These are phyloP conservation scores for Pangasianodon gigas DNA, from an alignment of 2,113 vertebrate species.

Conservation along the genomic window DNA sequence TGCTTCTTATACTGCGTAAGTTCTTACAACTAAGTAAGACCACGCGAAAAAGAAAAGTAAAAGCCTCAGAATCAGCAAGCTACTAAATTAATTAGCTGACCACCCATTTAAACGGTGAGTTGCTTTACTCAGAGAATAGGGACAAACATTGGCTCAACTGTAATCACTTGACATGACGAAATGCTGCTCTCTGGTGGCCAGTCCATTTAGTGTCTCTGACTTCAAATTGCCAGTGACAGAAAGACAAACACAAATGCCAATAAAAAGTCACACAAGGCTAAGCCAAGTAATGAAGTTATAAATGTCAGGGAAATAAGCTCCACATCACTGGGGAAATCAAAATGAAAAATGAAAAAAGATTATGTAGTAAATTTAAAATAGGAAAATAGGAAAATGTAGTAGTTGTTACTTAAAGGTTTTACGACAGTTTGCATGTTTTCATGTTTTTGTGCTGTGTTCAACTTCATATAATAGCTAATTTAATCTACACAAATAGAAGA, in stretches of 20 bases:
- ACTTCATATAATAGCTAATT: neutral
- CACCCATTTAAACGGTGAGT: neutral
- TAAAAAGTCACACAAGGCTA: neutral
- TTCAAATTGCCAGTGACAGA: neutral
- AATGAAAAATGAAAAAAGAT: neutral
- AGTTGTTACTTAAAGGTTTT: neutral
- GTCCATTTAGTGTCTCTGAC: neutral
- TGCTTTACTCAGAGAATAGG: neutral
- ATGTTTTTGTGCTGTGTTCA: neutral
- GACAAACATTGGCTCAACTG: neutral
- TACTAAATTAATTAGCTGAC: neutral
- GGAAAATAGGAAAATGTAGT: neutral
- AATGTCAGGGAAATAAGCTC: neutral
- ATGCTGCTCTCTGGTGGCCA: neutral
- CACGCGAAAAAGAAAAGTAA: neutral
- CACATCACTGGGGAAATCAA: neutral
- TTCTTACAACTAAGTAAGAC: neutral
- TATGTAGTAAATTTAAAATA: neutral
- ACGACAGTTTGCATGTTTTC: neutral
- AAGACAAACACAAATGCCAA: neutral
- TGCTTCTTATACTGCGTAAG: neutral
- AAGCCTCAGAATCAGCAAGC: neutral
- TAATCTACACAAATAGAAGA: neutral
- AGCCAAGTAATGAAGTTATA: neutral
- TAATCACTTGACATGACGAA: neutral